A percentile compares a stretch with the other conserved stretches of the same genome.
phyloP scores from a whole-genome alignment of 2,113 vertebrate genomes.

The Misgurnus mizolepis region DNA sequence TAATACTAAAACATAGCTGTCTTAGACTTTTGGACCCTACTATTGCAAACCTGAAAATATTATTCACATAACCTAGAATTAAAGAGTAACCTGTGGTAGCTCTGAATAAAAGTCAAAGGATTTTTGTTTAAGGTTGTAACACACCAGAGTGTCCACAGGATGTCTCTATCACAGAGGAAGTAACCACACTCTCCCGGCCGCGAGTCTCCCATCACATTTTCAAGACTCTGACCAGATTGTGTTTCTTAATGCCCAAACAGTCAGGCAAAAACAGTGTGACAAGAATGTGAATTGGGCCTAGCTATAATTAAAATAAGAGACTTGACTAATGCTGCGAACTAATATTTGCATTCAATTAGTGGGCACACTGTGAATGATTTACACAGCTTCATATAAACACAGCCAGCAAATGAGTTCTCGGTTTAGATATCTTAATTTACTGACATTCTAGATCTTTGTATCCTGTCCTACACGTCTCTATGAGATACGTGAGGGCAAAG shows the following conservation, averaged over 20 bases:
- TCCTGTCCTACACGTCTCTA: neutral
- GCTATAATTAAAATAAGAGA: conserved; percentile 37
- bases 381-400: conserved; percentile 50
- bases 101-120: neutral
- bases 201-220: neutral
- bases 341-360: conserved; percentile 55
- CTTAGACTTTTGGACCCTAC: no score
- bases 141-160: conserved; percentile 60
- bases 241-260: neutral
- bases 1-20: no score
- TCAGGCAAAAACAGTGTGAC: conserved; percentile 26
- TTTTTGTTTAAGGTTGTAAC: conserved; percentile 49
- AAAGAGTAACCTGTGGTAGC: neutral
- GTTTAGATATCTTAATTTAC: conserved; percentile 39
- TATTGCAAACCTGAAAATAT: neutral
- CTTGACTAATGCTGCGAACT: conserved; percentile 38
- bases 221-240: neutral
- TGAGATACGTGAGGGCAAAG: conserved; percentile 39
- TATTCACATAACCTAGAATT: neutral
- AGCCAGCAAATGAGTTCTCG: conserved; percentile 17
- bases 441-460: conserved; percentile 5
- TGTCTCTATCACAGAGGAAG: conserved; percentile 64
- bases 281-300: conserved; percentile 38
- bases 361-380: conserved; percentile 22
- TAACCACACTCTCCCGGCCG: conserved; percentile 17